Conservation (phyloP, 1,140 invertebrate species). For the Tribolium madens region DNA sequence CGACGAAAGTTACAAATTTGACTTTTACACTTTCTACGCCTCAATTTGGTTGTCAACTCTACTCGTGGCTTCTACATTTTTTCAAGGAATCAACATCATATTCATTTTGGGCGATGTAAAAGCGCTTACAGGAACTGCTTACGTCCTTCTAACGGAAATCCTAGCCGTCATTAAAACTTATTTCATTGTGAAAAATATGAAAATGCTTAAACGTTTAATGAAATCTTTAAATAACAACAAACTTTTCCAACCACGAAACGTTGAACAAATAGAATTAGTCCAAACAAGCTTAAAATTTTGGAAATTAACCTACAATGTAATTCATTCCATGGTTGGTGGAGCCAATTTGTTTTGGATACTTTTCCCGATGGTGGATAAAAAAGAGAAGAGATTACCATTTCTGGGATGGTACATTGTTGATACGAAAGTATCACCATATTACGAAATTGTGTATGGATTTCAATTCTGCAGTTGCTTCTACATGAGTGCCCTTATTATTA, state of each 20-base stretch:
- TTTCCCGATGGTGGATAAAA: not conserved
- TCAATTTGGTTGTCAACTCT: not conserved
- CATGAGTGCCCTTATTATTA: not conserved
- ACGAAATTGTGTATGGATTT: not conserved
- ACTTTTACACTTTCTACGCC: not conserved
- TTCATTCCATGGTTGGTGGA: not conserved
- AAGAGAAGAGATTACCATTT: not conserved
- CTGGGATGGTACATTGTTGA: not conserved
- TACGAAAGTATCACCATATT: not conserved
- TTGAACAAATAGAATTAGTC: not conserved
- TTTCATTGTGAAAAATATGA: not conserved
- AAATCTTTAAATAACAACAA: not conserved
- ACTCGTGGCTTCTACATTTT: not conserved
- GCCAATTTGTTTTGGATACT: not conserved
- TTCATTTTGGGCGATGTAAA: not conserved
- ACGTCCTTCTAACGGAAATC: not conserved
- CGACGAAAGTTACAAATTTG: not conserved
- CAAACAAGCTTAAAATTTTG: not conserved
- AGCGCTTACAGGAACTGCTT: not conserved
- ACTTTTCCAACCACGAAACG: not conserved
- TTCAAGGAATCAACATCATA: not conserved
- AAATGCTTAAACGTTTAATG: constrained; percentile 4
- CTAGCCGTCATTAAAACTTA: not conserved
- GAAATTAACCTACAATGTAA: not conserved
- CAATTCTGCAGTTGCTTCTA: not conserved